A percentile compares a stretch with the other conserved stretches of the same genome.
Conservation (phyloP, 2,797 vertebrate species). For the Pangasius krempfi region DNA sequence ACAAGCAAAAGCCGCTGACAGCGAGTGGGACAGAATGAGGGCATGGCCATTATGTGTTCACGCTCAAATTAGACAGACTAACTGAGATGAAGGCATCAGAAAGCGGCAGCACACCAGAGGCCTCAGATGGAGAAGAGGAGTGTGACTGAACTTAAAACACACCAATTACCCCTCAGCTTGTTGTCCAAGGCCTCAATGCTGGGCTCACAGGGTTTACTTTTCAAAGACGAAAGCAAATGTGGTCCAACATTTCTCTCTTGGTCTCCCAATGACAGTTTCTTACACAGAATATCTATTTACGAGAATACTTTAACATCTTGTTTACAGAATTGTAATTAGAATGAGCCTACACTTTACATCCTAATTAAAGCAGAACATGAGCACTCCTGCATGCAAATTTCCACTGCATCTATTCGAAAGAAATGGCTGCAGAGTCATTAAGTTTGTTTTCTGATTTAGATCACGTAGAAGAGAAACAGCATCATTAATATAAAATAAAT, state of each 20-base stretch:
- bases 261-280: not conserved
- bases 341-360: not conserved
- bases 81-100: constrained; percentile 44
- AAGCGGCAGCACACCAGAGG: constrained; percentile 41
- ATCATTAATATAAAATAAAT: constrained; percentile 44
- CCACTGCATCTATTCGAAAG: not conserved
- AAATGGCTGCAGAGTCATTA: not conserved
- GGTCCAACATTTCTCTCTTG: not conserved
- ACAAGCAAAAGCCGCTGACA: constrained; percentile 40
- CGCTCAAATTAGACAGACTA: constrained; percentile 47
- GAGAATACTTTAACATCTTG: not conserved
- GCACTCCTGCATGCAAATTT: not conserved
- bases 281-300: not conserved
- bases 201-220: constrained; percentile 40
- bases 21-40: constrained; percentile 44
- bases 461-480: constrained; percentile 5
- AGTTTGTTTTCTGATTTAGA: not conserved
- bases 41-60: constrained; percentile 34
- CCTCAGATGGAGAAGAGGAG: constrained; percentile 40
- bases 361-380: not conserved
- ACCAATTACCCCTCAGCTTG: constrained; percentile 52
- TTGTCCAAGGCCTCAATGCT: constrained; percentile 14
- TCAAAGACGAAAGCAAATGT: constrained; percentile 33
- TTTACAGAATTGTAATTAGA: constrained; percentile 1
- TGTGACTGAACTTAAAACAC: constrained; percentile 57